These are phyloP conservation scores for Steromphala cineraria DNA, from an alignment of 2,888 invertebrate species.

Conservation along the genomic window DNA sequence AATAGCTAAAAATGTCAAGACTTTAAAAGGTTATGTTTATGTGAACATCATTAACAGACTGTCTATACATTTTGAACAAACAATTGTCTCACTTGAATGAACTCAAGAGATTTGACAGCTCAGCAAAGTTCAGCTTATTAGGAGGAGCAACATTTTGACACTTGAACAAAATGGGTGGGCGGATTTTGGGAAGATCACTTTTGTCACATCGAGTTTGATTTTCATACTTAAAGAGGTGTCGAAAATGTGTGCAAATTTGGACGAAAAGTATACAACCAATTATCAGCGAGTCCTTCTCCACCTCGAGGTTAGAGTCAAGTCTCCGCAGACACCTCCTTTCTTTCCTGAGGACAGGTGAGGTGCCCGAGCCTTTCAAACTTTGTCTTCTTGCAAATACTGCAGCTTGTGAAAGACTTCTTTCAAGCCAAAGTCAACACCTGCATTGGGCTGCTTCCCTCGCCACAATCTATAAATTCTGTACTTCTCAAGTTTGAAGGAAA, in stretches of 20 bases:
- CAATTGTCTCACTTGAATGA: too few relatives aligned
- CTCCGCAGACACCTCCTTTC: neutral
- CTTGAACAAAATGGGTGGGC: slow-evolving; percentile 9
- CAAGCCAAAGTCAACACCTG: slow-evolving; percentile 5
- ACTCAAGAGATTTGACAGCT: neutral
- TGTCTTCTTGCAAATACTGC: neutral
- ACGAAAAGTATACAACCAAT: neutral
- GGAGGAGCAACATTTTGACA: neutral
- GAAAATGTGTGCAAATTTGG: slow-evolving; percentile 7
- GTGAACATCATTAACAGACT: too few relatives aligned
- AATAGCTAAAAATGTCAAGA: too few relatives aligned
- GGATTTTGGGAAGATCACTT: slow-evolving; percentile 4
- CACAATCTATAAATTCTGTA: neutral
- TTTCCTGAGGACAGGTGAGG: neutral
- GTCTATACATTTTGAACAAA: too few relatives aligned
- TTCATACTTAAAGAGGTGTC: slow-evolving; percentile 10
- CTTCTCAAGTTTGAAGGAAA: neutral
- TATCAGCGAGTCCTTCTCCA: neutral
- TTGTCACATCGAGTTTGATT: slow-evolving; percentile 15
- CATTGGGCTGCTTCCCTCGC: neutral
- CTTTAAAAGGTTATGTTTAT: too few relatives aligned
- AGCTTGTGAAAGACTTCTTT: neutral
- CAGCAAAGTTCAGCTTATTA: slow-evolving; percentile 13
- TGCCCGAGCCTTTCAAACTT: neutral
- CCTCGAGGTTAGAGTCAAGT: neutral